A percentile compares a stretch with the other conserved stretches of the same genome.
Evolutionary conservation across 1,140 invertebrate species (phyloP).

Genomic region (Hycleus cichorii): DNA sequence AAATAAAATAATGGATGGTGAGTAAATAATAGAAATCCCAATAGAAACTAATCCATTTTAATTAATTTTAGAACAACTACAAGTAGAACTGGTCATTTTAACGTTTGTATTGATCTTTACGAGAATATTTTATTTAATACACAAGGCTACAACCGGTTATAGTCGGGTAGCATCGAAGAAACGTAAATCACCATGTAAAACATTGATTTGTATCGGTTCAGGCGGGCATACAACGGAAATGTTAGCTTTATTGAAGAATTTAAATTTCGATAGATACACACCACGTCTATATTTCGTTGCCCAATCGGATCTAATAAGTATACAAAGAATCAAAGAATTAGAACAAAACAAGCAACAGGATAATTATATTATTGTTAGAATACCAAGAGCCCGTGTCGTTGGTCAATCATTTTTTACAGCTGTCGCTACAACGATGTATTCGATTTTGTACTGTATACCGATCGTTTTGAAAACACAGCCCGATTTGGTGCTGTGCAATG

Average conservation of each 20-base stretch:
- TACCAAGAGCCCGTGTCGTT: slow-evolving; percentile 81
- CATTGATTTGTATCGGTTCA: slow-evolving; percentile 39
- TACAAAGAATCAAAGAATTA: slow-evolving; percentile 52
- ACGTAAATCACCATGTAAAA: slow-evolving; percentile 29
- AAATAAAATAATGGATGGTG: neutral
- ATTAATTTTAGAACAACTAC: slow-evolving; percentile 25
- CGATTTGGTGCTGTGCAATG: slow-evolving; percentile 82
- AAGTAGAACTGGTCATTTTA: slow-evolving; percentile 30
- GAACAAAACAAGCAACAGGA: slow-evolving; percentile 40
- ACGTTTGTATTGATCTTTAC: slow-evolving; percentile 26
- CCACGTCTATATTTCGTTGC: slow-evolving; percentile 75
- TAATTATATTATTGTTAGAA: slow-evolving; percentile 51
- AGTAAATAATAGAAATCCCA: neutral
- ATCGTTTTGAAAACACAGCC: slow-evolving; percentile 65
- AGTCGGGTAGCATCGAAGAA: slow-evolving; percentile 21
- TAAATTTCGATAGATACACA: slow-evolving; percentile 54
- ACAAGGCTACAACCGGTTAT: slow-evolving; percentile 37
- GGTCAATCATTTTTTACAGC: slow-evolving; percentile 78
- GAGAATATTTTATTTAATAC: slow-evolving; percentile 33
- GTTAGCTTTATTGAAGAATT: slow-evolving; percentile 57
- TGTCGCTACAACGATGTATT: slow-evolving; percentile 66
- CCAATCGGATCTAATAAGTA: slow-evolving; percentile 68
- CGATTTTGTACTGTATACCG: slow-evolving; percentile 59
- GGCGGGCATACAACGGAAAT: slow-evolving; percentile 85
- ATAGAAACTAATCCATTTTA: too few relatives aligned